Evolutionary conservation across 2,797 vertebrate genomes (phyloP).

Genomic region (Erpetoichthys calabaricus): DNA sequence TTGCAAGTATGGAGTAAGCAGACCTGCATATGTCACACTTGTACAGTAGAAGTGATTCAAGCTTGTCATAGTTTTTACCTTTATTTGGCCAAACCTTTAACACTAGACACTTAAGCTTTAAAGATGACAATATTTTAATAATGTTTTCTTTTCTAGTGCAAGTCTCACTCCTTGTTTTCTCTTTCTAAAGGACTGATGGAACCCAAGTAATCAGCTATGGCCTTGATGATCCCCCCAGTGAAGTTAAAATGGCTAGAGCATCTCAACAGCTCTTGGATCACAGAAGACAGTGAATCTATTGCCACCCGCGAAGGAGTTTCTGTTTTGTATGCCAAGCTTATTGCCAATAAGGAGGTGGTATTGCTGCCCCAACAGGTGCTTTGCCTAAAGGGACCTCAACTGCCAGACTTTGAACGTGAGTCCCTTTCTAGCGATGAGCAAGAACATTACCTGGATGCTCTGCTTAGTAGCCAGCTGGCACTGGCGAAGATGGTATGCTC

Average conservation of each 20-base stretch:
- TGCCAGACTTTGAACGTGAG: constrained; percentile 94
- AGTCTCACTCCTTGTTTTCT: constrained; percentile 9
- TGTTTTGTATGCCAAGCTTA: constrained; percentile 75
- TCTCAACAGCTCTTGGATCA: constrained; percentile 96
- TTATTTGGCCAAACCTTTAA: too few species aligned
- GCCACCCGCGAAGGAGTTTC: constrained; percentile 87
- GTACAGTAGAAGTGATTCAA: too few species aligned
- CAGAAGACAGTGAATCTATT: constrained; percentile 94
- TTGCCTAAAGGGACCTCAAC: constrained; percentile 91
- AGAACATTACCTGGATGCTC: constrained; percentile 93
- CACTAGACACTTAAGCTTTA: background rate
- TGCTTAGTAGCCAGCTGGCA: constrained; percentile 89
- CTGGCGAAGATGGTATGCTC: constrained; percentile 96
- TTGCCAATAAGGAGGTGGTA: constrained; percentile 90
- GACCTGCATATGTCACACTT: too few species aligned
- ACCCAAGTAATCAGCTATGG: constrained; percentile 75
- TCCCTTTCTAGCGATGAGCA: constrained; percentile 93
- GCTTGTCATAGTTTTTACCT: too few species aligned
- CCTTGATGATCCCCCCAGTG: constrained; percentile 88
- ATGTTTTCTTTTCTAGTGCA: background rate
- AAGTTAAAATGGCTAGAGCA: constrained; percentile 98
- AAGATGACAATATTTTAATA: background rate
- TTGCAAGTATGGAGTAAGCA: too few species aligned
- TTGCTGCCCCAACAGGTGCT: constrained; percentile 91
- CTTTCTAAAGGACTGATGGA: constrained; percentile 60